Base-by-base conservation (phyloP, 2,888 invertebrate species). In the Trimorus sp. region DNA sequence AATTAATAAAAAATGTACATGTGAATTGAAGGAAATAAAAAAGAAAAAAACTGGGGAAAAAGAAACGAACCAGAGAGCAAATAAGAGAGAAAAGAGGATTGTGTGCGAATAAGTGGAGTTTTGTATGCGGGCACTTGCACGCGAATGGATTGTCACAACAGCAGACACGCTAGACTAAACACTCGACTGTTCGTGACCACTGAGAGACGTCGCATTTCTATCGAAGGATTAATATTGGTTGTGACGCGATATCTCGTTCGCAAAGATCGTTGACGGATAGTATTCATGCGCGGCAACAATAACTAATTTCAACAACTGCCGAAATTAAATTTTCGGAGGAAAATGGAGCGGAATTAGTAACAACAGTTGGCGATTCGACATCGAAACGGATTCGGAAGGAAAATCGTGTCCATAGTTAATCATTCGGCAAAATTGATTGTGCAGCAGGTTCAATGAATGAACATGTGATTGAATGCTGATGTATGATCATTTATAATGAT, bases 81-180 rank as follows among this genome's bases (percentile, higher is more conserved):
- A 79, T 77, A 83, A 74, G 69, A 75, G 79, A 60, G 56, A 53
- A 68, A 70, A 62, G 70, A 70, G 62, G 54, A 83, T 78, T 71
- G 78, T 77, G 78, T 78, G 78, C 74, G 62, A 78, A 77, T 79
- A 78, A 80, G 83, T 66, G 70, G 74, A 83, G 75, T 73, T 77
- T 78, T 70, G 78, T 83, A 75, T 75, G 82, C 82, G 70, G 74
- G 88, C 85, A 85, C 85, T 87, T 84, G 84, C 85, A 85, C 87
- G 85, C 85, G 86, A 88, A 88, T 88, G 87, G 88, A 88, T 89
- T 89, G 89, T 90, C 89, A 90, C 88, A 89, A 90, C 88, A 90
- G 84, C 85, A 82, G 87, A 84, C 87, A 89, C 87, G 88, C 86
- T 88, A 90, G 89, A 88, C 90, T 89, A 90, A 90, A 90, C 89